Evolutionary conservation across 2,113 vertebrate species (phyloP).

Genomic region (Eurystomus gularis): DNA sequence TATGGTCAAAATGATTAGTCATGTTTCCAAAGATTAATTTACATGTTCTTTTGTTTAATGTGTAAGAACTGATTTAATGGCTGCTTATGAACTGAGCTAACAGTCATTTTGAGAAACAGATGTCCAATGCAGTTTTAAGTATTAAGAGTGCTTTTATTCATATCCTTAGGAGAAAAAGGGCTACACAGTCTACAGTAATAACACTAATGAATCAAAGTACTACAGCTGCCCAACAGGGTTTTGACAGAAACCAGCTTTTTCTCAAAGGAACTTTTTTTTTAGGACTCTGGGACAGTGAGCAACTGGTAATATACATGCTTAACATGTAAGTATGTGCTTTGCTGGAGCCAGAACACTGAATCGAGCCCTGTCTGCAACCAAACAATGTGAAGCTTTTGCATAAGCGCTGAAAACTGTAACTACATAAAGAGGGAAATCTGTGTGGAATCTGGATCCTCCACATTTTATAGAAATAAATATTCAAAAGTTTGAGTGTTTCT

Average conservation of each 20-base stretch:
- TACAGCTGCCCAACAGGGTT: conserved; percentile 59
- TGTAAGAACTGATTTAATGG: conserved; percentile 7
- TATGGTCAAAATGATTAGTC: conserved; percentile 23
- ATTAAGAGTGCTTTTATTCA: conserved; percentile 56
- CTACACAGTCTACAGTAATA: conserved; percentile 53
- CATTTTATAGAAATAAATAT: conserved; percentile 11
- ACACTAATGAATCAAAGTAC: conserved; percentile 50
- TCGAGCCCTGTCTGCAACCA: not conserved
- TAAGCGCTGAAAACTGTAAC: not conserved
- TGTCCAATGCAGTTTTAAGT: conserved; percentile 31
- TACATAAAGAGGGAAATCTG: not conserved
- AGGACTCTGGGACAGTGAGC: conserved; percentile 24
- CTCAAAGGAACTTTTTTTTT: conserved; percentile 19
- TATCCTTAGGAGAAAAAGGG: conserved; percentile 55
- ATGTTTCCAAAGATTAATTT: conserved; percentile 54
- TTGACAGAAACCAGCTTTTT: conserved; percentile 64
- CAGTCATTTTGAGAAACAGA: conserved; percentile 52
- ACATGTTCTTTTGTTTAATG: conserved; percentile 45
- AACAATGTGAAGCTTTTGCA: conserved; percentile 21
- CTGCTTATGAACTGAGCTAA: conserved; percentile 50
- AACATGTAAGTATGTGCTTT: conserved; percentile 1
- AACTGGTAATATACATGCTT: conserved; percentile 38
- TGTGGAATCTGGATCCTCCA: not conserved
- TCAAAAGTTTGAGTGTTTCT: not conserved
- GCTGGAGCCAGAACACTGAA: conserved; percentile 21